Evolutionary conservation across 1,140 invertebrate species (phyloP).

Genomic region (Musca domestica): DNA sequence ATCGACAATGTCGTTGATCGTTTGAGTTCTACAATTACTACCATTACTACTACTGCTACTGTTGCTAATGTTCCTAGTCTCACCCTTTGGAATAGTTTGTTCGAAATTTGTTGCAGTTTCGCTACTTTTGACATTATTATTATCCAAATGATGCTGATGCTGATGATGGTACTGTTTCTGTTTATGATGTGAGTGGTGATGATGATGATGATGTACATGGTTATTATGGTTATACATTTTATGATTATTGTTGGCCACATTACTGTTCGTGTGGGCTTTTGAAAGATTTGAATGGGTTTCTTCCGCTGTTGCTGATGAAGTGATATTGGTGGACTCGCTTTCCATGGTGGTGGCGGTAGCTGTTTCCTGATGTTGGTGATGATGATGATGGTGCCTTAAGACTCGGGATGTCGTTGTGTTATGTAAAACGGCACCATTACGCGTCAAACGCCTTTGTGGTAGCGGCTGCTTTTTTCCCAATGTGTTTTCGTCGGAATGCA

Average conservation of each 20-base stretch:
- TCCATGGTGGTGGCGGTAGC: too few species aligned
- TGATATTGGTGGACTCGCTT: neutral
- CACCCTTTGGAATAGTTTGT: neutral
- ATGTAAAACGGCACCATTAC: neutral
- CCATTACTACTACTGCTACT: conserved; percentile 17
- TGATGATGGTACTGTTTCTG: conserved; percentile 25
- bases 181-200: neutral
- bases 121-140: conserved; percentile 7
- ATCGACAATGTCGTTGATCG: conserved; percentile 15
- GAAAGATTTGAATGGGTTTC: neutral
- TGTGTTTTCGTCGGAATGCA: conserved; percentile 7
- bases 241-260: too few species aligned
- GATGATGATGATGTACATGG: too few species aligned
- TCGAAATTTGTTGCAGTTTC: conserved; percentile 25
- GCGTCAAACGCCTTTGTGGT: neutral
- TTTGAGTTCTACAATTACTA: conserved; percentile 19
- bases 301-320: neutral
- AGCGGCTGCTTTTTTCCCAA: neutral
- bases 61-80: conserved; percentile 22
- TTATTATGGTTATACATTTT: neutral
- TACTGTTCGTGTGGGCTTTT: neutral
- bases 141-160: conserved; percentile 32
- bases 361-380: neutral
- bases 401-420: neutral
- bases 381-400: conserved; percentile 1